Conservation (phyloP, 2,797 vertebrate species). For the Danio aesculapii region DNA sequence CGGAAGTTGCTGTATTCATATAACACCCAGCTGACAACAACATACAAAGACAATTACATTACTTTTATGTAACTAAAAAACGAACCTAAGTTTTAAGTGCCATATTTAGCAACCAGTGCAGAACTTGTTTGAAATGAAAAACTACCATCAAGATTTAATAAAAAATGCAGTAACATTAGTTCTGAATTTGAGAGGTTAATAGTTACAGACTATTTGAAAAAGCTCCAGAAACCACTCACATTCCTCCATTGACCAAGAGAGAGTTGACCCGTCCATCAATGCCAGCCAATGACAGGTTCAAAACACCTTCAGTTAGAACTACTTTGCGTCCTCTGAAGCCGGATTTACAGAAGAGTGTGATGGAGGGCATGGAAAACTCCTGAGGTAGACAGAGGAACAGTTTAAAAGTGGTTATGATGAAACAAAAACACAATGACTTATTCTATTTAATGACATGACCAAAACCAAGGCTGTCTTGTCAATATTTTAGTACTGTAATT, state of each 20-base stretch:
- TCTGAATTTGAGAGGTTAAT: no score
- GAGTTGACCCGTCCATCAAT: conserved; percentile 84
- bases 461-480: background rate
- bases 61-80: background rate
- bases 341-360: conserved; percentile 86
- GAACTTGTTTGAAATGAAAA: no score
- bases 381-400: conserved; percentile 59
- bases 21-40: conserved; percentile 86
- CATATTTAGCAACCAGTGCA: no score
- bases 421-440: background rate
- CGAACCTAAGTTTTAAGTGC: no score
- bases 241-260: conserved; percentile 89
- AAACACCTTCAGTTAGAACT: conserved; percentile 74
- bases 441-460: background rate
- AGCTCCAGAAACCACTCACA: conserved; percentile 79
- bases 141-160: no score
- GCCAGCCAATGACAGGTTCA: conserved; percentile 84
- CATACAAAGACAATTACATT: background rate
- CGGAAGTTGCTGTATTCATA: conserved; percentile 89
- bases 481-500: background rate
- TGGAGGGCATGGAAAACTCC: conserved; percentile 91
- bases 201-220: background rate
- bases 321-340: conserved; percentile 88
- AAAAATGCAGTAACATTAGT: no score
- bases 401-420: background rate